Evolutionary conservation across 1,140 invertebrate genomes (phyloP), one percentile per base, ranked within the genome.

Genomic region (Drosophila ananassae): DNA sequence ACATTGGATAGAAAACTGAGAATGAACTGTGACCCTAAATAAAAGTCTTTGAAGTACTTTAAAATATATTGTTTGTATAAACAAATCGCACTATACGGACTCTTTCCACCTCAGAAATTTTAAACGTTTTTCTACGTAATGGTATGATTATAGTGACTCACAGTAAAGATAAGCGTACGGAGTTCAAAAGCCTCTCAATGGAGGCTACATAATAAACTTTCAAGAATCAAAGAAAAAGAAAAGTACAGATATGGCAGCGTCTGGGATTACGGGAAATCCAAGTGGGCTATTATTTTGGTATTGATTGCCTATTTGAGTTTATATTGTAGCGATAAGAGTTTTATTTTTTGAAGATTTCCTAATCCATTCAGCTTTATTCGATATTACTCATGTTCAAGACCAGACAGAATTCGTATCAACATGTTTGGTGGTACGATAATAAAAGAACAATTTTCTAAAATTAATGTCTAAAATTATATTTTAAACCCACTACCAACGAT

Each of bases 241-340:
- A 28, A 41, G 10, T 60, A 17, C 6, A 34, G 53, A 52, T 57
- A 56, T n/a, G 2, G 17, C 3, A 24, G 3, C 37, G 64, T 58
- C 64, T 64, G 6, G 59, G 10, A 28, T 39, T 50, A 44, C 2
- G 59, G 63, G 47, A 52, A 67, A 32, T 50, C 47, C 63, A n/a
- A 25, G 2, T 3, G 4, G 41, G 7, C 25, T 41, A 66, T 39
- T 17, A 39, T 50, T 30, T 62, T 59, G 34, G 47, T 60, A 63
- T 63, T 63, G 58, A 67, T 64, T 67, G 59, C 63, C 63, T 34
- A 44, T 34, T 62, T 34, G 34, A n/a, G 8, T 41, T 50, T 0
- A 24, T 41, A 28, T 32, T 63, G 32, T 1, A n/a, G 1, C 13
- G 62, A 63, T 66, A 50, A 66, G 46, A 28, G 1, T 28, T 25